A percentile compares a stretch with the other conserved stretches of the same genome.
Conservation (phyloP, 92 coral and sea anemone genomes). For the Isaurus tuberculatus region DNA sequence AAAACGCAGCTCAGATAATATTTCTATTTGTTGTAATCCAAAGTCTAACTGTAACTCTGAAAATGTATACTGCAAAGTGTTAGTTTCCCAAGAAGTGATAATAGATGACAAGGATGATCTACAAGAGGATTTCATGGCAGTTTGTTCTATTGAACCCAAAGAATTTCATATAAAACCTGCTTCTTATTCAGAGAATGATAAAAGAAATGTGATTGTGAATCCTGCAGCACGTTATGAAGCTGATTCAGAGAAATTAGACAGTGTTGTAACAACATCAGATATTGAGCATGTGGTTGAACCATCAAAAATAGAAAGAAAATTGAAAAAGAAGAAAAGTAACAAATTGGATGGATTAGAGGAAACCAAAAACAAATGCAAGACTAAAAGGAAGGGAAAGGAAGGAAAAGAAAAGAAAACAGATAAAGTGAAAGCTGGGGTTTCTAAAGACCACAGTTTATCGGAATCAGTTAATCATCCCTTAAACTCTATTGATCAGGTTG, state of each 20-base stretch:
- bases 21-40: neutral
- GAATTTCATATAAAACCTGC: neutral
- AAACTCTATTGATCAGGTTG: conserved; percentile 45
- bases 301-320: neutral
- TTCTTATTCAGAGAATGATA: neutral
- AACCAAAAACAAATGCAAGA: conserved; percentile 46
- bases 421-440: conserved; percentile 37
- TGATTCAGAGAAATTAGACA: neutral
- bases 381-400: conserved; percentile 57
- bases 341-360: neutral
- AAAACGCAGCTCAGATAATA: neutral
- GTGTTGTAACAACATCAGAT: neutral
- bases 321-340: conserved; percentile 7
- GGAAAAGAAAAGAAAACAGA: conserved; percentile 50
- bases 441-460: conserved; percentile 1
- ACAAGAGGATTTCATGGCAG: neutral
- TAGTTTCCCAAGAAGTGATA: neutral
- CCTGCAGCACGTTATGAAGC: no score
- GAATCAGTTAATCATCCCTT: neutral
- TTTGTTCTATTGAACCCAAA: neutral
- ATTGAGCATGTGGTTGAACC: neutral
- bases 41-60: neutral
- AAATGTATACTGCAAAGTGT: neutral
- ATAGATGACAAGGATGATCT: neutral
- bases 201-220: neutral